Percentiles rank a stretch among this genome's conserved stretches.
phyloP scores from a whole-genome alignment of 2,113 vertebrate genomes.

The Cavia porcellus region DNA sequence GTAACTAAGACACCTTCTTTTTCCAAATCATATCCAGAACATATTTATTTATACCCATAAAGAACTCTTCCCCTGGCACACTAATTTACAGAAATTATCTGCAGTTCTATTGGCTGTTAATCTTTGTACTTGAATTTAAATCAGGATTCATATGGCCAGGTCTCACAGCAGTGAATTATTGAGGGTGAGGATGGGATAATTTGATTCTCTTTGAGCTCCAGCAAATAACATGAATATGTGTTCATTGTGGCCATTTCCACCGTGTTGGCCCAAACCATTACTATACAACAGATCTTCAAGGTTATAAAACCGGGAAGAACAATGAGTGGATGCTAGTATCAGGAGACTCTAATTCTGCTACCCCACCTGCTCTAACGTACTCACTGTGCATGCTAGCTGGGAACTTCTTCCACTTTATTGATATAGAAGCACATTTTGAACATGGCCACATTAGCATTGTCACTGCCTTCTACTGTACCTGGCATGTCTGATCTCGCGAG shows the following conservation, averaged over 20 bases:
- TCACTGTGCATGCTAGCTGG: not conserved
- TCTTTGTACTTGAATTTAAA: not conserved
- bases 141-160: not conserved
- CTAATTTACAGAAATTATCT: not conserved
- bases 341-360: not conserved
- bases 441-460: not conserved
- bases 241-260: not conserved
- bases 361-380: not conserved
- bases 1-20: too few species aligned
- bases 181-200: not conserved
- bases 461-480: not conserved
- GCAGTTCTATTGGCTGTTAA: not conserved
- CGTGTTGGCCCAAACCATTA: not conserved
- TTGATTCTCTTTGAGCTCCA: not conserved
- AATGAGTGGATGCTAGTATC: not conserved
- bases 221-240: not conserved
- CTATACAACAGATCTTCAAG: not conserved
- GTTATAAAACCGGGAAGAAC: not conserved
- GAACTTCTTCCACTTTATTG: not conserved
- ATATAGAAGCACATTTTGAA: not conserved
- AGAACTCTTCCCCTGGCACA: not conserved
- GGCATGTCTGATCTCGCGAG: not conserved
- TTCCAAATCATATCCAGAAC: not conserved
- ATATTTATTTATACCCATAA: not conserved
- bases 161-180: not conserved